Base-by-base conservation (phyloP, 2,888 invertebrate genomes). In the Calephelis perditalis region DNA sequence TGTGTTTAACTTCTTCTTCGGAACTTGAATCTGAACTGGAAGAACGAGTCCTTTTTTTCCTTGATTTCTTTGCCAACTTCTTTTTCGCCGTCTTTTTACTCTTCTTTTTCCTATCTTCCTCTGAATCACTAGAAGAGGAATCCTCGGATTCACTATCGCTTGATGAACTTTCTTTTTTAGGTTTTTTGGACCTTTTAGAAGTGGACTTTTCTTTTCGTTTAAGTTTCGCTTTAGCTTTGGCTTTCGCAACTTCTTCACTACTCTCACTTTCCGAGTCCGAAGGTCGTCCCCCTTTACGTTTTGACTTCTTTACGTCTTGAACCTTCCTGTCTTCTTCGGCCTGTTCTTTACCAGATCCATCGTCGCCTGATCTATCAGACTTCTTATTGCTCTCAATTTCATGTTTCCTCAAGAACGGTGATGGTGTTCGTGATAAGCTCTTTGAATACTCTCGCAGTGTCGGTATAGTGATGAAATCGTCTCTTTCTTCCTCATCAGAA, bases 371-470 rank as follows among this genome's bases (percentile, higher is more conserved):
- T 67, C 82, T 78, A 60, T 89, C 80, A 1, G 83, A 72, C 71
- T 86, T 89, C 78, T 92, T 83, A 72, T 75, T 75, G 58, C 71
- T 78, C 63, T 86, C 93, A 57, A 92, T 91, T 77, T 93, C 93
- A 67, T 92, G 91, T 69, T 92, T 92, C 71, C 95, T 95, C 65
- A 96, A 93, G 82, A 96, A 96, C 54, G 96, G 96, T 12, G 96
- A 96, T 11, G 96, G 96, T 0, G 96, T 96, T 66, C 96, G 92
- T n/a, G 96, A 96, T 54, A 96, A 90, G 74, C 96, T 96, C 77
- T 92, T 92, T 35, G 94, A 95, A 78, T 93, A 95, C 76, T 94
- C 87, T 45, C 88, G 79, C 62, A 82, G 67, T 12, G 75, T 76
- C 46, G 89, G 85, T 59, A 90, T 76, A 1, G 80, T 70, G 66